Conservation (phyloP, 1,140 invertebrate genomes). For the Anthonomus grandis region DNA sequence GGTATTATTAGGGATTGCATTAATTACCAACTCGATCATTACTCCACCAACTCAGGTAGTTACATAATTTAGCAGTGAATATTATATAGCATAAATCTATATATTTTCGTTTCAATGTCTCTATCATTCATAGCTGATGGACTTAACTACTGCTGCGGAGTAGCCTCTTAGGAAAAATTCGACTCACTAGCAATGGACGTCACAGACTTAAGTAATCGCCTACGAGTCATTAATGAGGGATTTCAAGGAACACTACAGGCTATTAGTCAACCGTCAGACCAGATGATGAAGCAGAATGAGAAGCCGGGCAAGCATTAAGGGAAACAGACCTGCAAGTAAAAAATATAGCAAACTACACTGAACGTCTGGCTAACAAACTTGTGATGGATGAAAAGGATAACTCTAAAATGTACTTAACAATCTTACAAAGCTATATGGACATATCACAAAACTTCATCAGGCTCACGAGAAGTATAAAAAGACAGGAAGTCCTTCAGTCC, state of each 20-base stretch:
- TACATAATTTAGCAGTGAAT: too few relatives aligned
- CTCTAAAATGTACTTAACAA: neutral
- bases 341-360: conserved; percentile 1
- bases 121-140: neutral
- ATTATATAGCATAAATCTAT: too few relatives aligned
- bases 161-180: neutral
- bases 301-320: neutral
- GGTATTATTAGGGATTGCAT: too few relatives aligned
- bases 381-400: neutral
- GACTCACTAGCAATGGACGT: too few relatives aligned
- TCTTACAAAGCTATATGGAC: neutral
- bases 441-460: neutral
- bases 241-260: neutral
- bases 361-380: neutral
- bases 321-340: neutral
- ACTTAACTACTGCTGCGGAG: neutral
- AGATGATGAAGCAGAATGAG: neutral
- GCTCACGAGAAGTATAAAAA: neutral
- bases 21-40: too few relatives aligned
- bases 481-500: neutral
- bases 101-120: too few relatives aligned
- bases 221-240: too few relatives aligned
- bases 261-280: neutral
- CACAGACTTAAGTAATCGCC: neutral
- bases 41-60: too few relatives aligned